phyloP scores from a whole-genome alignment of 2,113 vertebrate species.

The Axis porcinus region DNA sequence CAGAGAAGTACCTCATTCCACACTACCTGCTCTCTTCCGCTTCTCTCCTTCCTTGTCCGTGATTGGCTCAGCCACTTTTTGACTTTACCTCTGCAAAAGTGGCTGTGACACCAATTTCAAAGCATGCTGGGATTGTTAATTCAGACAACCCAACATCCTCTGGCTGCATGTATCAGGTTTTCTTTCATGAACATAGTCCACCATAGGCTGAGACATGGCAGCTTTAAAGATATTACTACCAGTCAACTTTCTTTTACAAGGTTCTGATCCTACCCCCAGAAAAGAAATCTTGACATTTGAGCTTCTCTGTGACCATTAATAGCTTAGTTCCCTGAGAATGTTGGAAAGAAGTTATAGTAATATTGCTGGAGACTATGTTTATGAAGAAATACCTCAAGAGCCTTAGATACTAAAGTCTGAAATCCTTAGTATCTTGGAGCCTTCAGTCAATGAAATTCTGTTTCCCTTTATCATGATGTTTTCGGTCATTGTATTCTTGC shows the following conservation, averaged over 20 bases:
- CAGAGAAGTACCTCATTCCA: constrained; percentile 88
- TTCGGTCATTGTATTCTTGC: constrained; percentile 85
- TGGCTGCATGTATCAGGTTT: constrained; percentile 89
- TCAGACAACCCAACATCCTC: constrained; percentile 91
- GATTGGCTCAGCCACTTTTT: constrained; percentile 90
- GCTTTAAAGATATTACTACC: constrained; percentile 65
- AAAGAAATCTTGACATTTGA: constrained; percentile 62
- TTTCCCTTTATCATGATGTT: constrained; percentile 88
- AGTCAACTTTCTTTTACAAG: constrained; percentile 41
- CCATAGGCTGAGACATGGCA: constrained; percentile 65
- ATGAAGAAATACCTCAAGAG: constrained; percentile 92
- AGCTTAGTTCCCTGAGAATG: constrained; percentile 64
- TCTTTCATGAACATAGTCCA: constrained; percentile 90
- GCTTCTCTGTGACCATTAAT: constrained; percentile 5
- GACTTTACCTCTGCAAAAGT: constrained; percentile 82
- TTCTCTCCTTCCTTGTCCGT: constrained; percentile 86
- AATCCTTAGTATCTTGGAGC: constrained; percentile 92
- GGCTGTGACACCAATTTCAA: constrained; percentile 88
- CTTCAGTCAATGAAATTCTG: constrained; percentile 85
- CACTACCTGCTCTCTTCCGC: constrained; percentile 88
- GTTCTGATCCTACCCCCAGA: constrained; percentile 63
- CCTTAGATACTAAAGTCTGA: constrained; percentile 91
- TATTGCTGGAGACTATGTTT: constrained; percentile 87
- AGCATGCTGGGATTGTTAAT: constrained; percentile 88
- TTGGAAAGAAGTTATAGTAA: constrained; percentile 69